Evolutionary conservation across 1,140 invertebrate species (phyloP), one percentile per base, ranked within the genome.

Genomic region (Apolygus lucorum): DNA sequence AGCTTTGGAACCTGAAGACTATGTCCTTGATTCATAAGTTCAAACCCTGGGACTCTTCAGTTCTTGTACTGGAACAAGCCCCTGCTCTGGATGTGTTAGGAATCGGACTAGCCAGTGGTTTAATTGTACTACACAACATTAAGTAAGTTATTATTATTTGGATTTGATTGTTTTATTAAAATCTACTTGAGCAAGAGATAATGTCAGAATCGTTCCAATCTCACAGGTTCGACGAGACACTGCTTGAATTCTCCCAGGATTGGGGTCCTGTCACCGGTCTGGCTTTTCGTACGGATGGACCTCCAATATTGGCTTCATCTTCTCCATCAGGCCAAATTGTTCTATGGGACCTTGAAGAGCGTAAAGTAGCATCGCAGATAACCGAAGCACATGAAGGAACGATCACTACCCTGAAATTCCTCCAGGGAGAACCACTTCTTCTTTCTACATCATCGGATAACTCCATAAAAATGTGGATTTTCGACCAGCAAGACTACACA

Each of bases 381-480:
- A 76, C 85, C 49, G 80, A 86, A 70, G 93, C 91, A 22, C 96
- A 99, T 77, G 79, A 82, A 67, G 82, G 81, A 17, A 75, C 84
- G 42, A 87, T 98, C 1, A 86, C 87, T 24, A 92, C 92, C 0
- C 78, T 96, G 49, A 82, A 88, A 70, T 97, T 88, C 80, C 80
- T 98, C 17, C 87, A 88, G 24, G 89, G 87, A 72, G 93, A 98
- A 78, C 93, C 95, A 0, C 77, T 98, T 0, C 82, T 98, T 76
- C 85, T 97, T 1, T 93, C 95, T 1, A 94, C 92, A 29, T 95
- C 94, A 0, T 82, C 88, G 1, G 96, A 99, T 77, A 99, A 99
- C 81, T 90, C 93, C n/a, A 77, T 99, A 22, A 98, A 97, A 80
- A 81, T 95, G 63, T 98, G 96, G 91, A 95, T 96, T 70, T 98